Evolutionary conservation across 1,140 invertebrate genomes (phyloP).

Genomic region (Bactericera cockerelli): DNA sequence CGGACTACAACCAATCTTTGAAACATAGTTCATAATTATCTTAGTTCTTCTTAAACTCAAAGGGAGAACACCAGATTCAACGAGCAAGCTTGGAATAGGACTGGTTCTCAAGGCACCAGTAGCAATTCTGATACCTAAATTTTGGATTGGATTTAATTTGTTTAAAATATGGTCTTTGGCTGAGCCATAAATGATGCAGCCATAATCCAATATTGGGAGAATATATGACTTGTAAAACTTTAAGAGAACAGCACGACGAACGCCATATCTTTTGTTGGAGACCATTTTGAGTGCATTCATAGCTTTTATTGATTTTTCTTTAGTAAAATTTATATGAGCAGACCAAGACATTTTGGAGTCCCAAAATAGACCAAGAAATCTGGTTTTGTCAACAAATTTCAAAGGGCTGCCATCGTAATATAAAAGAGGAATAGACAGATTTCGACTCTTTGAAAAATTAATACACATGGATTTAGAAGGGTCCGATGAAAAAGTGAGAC

Average conservation of each 20-base stretch:
- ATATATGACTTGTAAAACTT: slow-evolving; percentile 7
- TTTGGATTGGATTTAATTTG: slow-evolving; percentile 4
- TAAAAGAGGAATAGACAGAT: neutral
- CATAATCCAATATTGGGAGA: slow-evolving; percentile 10
- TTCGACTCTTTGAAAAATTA: neutral
- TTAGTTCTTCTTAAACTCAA: neutral
- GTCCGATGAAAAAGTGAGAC: slow-evolving; percentile 3
- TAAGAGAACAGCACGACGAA: neutral
- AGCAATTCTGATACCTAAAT: slow-evolving; percentile 6
- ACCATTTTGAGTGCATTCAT: slow-evolving; percentile 10
- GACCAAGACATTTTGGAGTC: slow-evolving; percentile 8
- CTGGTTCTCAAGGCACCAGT: slow-evolving; percentile 3
- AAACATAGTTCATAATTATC: neutral
- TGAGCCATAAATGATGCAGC: slow-evolving; percentile 4
- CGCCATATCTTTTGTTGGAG: neutral
- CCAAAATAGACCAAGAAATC: neutral
- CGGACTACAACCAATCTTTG: neutral
- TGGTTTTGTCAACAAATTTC: neutral
- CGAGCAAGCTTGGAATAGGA: neutral
- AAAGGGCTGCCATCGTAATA: neutral
- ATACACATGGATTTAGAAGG: slow-evolving; percentile 7
- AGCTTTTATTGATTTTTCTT: neutral
- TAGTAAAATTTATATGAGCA: neutral
- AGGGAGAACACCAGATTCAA: neutral
- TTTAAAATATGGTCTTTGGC: neutral